Evolutionary conservation across 2,888 invertebrate species (phyloP).

Genomic region (Zelleria hepariella): DNA sequence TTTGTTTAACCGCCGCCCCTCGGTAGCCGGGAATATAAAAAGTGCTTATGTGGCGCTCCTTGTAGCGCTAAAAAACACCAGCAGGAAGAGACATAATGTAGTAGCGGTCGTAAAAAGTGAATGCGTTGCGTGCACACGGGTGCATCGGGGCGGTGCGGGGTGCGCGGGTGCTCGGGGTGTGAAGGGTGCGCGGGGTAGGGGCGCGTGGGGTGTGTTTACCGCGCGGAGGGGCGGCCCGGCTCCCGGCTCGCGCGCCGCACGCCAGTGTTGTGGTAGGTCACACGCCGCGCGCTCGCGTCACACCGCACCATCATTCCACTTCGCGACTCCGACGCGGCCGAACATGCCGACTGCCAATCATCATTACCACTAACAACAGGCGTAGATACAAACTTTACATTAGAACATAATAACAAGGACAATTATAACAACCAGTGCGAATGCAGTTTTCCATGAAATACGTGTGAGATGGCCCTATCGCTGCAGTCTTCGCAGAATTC

Average conservation of each 20-base stretch:
- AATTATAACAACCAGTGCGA: conserved; percentile 34
- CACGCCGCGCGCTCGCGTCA: conserved; percentile 49
- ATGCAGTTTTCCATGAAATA: conserved; percentile 58
- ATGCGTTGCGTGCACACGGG: conserved; percentile 68
- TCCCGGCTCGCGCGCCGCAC: conserved; percentile 23
- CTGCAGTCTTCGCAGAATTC: conserved; percentile 71
- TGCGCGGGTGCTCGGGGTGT: conserved; percentile 18
- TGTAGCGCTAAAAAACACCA: conserved; percentile 54
- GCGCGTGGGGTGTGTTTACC: conserved; percentile 63
- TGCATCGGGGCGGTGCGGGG: conserved; percentile 35
- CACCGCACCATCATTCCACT: conserved; percentile 40
- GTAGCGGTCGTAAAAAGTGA: conserved; percentile 66
- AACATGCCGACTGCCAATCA: conserved; percentile 37
- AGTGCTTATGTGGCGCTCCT: conserved; percentile 65
- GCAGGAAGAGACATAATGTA: conserved; percentile 66
- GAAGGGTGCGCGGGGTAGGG: conserved; percentile 24
- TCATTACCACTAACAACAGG: neutral
- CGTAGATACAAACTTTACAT: neutral
- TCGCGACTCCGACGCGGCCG: conserved; percentile 48
- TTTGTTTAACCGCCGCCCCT: conserved; percentile 26
- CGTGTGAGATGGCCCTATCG: conserved; percentile 73
- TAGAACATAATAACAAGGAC: conserved; percentile 12
- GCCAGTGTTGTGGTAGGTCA: conserved; percentile 78
- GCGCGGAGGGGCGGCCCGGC: conserved; percentile 44
- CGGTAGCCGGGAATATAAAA: conserved; percentile 63